Conservation (phyloP, 1,140 invertebrate species). For the Hypothenemus hampei region DNA sequence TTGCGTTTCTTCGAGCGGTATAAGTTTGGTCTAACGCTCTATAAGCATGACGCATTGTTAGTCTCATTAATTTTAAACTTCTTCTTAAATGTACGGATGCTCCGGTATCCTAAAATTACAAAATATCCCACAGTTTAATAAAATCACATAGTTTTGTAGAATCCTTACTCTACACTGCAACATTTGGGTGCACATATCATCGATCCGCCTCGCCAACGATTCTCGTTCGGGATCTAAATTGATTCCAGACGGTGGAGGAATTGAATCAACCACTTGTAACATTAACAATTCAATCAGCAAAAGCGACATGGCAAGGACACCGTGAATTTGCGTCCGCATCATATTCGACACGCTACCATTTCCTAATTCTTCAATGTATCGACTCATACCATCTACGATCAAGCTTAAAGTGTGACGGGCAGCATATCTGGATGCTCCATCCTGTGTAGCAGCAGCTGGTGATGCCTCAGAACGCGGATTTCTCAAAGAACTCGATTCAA, state of each 20-base stretch:
- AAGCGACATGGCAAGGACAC: constrained; percentile 37
- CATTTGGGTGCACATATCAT: constrained; percentile 39
- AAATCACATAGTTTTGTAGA: too few relatives aligned
- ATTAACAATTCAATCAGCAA: constrained; percentile 39
- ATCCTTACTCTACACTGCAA: constrained; percentile 32
- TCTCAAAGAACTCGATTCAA: constrained; percentile 17
- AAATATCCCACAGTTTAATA: constrained; percentile 7
- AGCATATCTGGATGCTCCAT: constrained; percentile 35
- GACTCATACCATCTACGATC: constrained; percentile 40
- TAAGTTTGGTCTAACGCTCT: constrained; percentile 36
- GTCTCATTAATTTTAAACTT: constrained; percentile 36
- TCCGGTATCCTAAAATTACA: background rate
- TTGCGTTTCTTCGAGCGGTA: constrained; percentile 35
- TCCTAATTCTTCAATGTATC: constrained; percentile 33
- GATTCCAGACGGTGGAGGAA: constrained; percentile 37
- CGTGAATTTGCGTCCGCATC: constrained; percentile 32
- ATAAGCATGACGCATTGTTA: constrained; percentile 33
- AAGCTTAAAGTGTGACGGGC: constrained; percentile 44
- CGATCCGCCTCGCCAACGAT: constrained; percentile 36
- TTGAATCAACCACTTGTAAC: constrained; percentile 42
- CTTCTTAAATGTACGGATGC: constrained; percentile 30
- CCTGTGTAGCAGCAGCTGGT: constrained; percentile 35
- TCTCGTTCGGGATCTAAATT: constrained; percentile 38
- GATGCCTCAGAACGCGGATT: constrained; percentile 24
- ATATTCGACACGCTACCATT: constrained; percentile 16